Conservation (phyloP, 2,888 invertebrate species). For the Synanthedon myopaeformis region DNA sequence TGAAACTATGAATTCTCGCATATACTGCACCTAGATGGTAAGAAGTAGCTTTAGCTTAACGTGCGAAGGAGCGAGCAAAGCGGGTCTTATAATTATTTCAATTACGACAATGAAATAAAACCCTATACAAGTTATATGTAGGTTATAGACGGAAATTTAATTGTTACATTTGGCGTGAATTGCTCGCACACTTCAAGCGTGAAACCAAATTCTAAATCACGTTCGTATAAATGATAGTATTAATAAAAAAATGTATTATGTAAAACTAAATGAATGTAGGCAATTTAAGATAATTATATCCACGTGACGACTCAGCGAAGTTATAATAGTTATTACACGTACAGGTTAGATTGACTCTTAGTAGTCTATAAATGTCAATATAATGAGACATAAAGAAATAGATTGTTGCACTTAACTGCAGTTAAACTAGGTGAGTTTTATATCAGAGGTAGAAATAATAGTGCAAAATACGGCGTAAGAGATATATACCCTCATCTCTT, state of each 20-base stretch:
- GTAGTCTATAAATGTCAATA: background rate
- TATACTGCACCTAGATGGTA: constrained; percentile 61
- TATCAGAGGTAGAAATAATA: too few relatives aligned
- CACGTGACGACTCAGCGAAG: background rate
- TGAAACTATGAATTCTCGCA: constrained; percentile 40
- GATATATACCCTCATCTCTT: too few relatives aligned
- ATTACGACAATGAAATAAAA: background rate
- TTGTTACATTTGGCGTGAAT: constrained; percentile 3
- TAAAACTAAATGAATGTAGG: constrained; percentile 35
- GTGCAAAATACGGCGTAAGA: too few relatives aligned
- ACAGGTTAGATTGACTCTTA: background rate
- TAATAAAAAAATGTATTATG: constrained; percentile 38
- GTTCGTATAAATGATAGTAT: constrained; percentile 45
- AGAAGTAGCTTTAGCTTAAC: constrained; percentile 50
- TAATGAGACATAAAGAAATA: background rate
- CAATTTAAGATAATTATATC: constrained; percentile 23
- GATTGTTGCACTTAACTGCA: background rate
- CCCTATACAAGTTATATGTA: background rate
- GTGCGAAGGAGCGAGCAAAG: constrained; percentile 25
- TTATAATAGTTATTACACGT: background rate
- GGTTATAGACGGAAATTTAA: constrained; percentile 1
- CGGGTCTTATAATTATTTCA: constrained; percentile 7
- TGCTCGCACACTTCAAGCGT: constrained; percentile 34
- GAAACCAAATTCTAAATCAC: constrained; percentile 69
- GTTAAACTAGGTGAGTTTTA: too few relatives aligned